Base-by-base conservation (phyloP, 1,140 invertebrate genomes). In the Caenorhabditis briggsae region DNA sequence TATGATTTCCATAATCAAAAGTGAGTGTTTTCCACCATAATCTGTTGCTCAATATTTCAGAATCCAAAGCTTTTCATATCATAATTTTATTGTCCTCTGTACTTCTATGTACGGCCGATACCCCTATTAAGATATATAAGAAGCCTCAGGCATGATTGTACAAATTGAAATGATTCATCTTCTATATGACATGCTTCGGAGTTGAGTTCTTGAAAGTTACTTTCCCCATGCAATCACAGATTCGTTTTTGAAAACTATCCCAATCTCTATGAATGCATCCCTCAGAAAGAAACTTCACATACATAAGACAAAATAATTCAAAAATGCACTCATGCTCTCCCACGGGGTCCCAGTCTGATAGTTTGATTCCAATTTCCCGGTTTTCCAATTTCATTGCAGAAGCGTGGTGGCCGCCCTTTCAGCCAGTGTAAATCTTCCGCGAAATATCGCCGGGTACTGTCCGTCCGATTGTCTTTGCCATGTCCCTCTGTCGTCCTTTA, bases 1-100 rank as follows among this genome's bases (percentile, higher is more conserved):
- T 59, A 87, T 50, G 58, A 86, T 46, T 78, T 85, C 25, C 82
- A 89, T 70, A 70, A 88, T 84, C 83, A 86, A 46, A 85, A 87
- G 85, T 83, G 53, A 85, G 84, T 9, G 0, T 16, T 61, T 6
- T 25, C 20, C 14, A 61, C 12, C 43, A 20, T 78, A 20, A 23
- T 78, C 46, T 14, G 5, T 14, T 9, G 9, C n/a, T 58, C 56
- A 1, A 16, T 2, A 64, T 70, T n/a, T 70, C 23, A 33, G 59
- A 64, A 33, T 8, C 50, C 50, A 18, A 58, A 58, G 56, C 56
- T 58, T 58, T 58, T 58, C 33, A 25, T 64, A 64, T 64, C 61
- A 25, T 33, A 53, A 14, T 46, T 70, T 25, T 46, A 64, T 64
- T 64, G 61, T 64, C 33, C 12, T 70, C 64, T 70, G 64, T 70